phyloP scores from a whole-genome alignment of 2,888 invertebrate genomes.

The Spicauda simplicius region DNA sequence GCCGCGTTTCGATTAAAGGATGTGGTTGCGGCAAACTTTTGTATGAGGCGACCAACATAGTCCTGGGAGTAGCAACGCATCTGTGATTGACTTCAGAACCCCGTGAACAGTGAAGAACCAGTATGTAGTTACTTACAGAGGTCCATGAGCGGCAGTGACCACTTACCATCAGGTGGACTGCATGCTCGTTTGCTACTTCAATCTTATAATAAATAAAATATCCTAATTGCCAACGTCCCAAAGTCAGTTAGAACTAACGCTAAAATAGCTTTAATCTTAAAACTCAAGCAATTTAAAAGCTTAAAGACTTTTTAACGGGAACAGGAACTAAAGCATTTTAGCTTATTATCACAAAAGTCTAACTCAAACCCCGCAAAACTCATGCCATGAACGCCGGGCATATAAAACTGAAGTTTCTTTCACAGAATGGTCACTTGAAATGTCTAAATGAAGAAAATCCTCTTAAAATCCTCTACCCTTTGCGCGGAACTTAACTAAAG shows the following conservation, averaged over 20 bases:
- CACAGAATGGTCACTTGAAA: constrained; percentile 29
- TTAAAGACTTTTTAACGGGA: constrained; percentile 2
- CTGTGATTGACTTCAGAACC: too few species aligned
- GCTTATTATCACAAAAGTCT: constrained; percentile 17
- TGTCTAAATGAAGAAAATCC: constrained; percentile 35
- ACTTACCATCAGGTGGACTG: too few species aligned
- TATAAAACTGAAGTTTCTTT: constrained; percentile 19
- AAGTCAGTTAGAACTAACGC: background rate
- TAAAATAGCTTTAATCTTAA: background rate
- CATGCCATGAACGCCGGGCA: constrained; percentile 15
- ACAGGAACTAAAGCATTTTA: constrained; percentile 12
- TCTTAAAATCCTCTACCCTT: constrained; percentile 31
- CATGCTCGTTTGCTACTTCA: too few species aligned
- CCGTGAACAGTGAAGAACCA: too few species aligned
- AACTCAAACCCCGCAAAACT: constrained; percentile 5
- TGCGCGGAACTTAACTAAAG: constrained; percentile 28
- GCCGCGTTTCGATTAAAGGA: too few species aligned
- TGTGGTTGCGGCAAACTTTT: too few species aligned
- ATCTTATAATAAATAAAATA: too few species aligned
- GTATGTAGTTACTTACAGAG: too few species aligned
- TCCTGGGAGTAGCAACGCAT: too few species aligned
- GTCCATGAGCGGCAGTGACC: too few species aligned
- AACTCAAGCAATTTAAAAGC: constrained; percentile 1
- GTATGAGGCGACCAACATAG: too few species aligned
- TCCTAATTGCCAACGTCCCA: too few species aligned